These are phyloP conservation scores for Plemyria rubiginata DNA, from an alignment of 2,888 invertebrate genomes.

Conservation along the genomic window DNA sequence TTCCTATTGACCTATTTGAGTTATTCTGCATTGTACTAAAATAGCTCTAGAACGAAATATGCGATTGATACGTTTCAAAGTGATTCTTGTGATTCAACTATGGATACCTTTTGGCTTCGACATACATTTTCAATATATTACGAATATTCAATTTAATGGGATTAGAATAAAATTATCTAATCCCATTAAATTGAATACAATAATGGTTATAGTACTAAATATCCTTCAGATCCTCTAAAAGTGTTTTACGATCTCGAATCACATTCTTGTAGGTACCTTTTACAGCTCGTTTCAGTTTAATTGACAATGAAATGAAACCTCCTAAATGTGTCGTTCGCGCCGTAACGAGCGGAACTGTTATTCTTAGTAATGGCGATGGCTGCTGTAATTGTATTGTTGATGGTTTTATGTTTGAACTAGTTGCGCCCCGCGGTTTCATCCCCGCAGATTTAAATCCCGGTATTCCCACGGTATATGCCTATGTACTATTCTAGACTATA, in stretches of 20 bases:
- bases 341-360: slow-evolving; percentile 24
- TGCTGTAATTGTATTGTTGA: slow-evolving; percentile 12
- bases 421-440: too few relatives aligned
- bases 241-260: slow-evolving; percentile 8
- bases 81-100: too few relatives aligned
- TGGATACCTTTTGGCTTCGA: too few relatives aligned
- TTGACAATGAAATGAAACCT: slow-evolving; percentile 26
- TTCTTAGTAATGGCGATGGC: slow-evolving; percentile 25
- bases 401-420: neutral
- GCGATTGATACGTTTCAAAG: neutral
- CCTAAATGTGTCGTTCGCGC: slow-evolving; percentile 27
- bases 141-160: too few relatives aligned
- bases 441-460: too few relatives aligned
- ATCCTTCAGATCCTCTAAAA: slow-evolving; percentile 2
- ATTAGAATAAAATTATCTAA: too few relatives aligned
- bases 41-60: neutral
- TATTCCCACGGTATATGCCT: too few relatives aligned
- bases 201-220: neutral
- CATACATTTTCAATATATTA: too few relatives aligned
- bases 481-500: too few relatives aligned
- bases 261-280: slow-evolving; percentile 14
- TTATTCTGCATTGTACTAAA: neutral
- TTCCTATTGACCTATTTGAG: neutral
- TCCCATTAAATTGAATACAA: neutral
- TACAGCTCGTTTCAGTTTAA: slow-evolving; percentile 30